phyloP scores from a whole-genome alignment of 1,140 invertebrate species.

The Acyrthosiphon pisum region DNA sequence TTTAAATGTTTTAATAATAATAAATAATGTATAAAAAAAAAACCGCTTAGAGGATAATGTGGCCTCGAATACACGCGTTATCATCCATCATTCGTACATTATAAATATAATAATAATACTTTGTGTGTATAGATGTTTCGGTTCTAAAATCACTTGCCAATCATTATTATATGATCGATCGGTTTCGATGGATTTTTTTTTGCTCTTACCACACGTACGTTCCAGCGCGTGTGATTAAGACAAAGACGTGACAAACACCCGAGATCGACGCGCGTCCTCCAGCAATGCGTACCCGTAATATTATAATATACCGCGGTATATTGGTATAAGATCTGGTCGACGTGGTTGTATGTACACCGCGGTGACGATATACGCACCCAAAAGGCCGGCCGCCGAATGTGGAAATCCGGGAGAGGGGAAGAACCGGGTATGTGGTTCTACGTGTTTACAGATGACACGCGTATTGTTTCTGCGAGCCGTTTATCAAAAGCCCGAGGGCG shows the following conservation, averaged over 20 bases:
- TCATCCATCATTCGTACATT: background rate
- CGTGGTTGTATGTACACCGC: background rate
- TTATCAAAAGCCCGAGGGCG: background rate
- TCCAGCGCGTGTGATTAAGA: background rate
- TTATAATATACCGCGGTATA: background rate
- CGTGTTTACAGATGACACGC: too few relatives aligned
- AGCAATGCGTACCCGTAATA: background rate
- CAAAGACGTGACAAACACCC: background rate
- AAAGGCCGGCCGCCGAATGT: too few relatives aligned
- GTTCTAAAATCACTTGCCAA: background rate
- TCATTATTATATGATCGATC: slow-evolving; percentile 7
- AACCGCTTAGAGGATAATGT: background rate
- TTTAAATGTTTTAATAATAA: slow-evolving; percentile 1
- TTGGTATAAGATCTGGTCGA: background rate
- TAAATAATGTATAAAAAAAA: background rate
- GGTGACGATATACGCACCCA: too few relatives aligned
- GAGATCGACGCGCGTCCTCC: background rate
- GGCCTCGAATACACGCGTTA: background rate
- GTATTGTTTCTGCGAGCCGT: background rate
- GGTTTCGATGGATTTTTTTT: background rate
- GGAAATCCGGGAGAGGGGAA: background rate
- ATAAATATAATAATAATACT: background rate
- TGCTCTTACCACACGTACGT: background rate
- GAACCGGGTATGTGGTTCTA: background rate
- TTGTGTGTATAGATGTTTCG: background rate